phyloP scores from a whole-genome alignment of 2,113 vertebrate species.

The Daphoenositta chrysoptera region DNA sequence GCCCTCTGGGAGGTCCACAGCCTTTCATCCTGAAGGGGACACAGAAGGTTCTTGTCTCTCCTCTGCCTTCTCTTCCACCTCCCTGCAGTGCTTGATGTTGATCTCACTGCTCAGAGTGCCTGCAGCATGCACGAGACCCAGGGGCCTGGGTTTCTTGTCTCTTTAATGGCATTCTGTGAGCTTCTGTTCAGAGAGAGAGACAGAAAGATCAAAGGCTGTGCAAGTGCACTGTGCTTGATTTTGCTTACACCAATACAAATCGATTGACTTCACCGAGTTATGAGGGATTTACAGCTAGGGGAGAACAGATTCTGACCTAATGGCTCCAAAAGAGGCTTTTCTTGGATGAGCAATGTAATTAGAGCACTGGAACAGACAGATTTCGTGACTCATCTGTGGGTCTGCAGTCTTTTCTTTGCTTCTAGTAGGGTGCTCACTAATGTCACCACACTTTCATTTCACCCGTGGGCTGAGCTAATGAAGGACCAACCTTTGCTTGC shows the following conservation, averaged over 20 bases:
- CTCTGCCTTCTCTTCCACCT: background rate
- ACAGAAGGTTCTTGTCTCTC: background rate
- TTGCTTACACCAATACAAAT: conserved; percentile 61
- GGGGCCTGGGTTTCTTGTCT: background rate
- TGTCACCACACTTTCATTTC: conserved; percentile 35
- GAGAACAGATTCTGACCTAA: conserved; percentile 52
- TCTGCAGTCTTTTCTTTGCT: conserved; percentile 38
- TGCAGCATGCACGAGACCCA: background rate
- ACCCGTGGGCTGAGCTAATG: conserved; percentile 10
- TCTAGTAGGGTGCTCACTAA: conserved; percentile 35
- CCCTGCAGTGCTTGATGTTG: background rate
- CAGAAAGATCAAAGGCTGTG: conserved; percentile 39
- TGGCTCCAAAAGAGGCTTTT: conserved; percentile 51
- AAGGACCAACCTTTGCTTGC: conserved; percentile 4
- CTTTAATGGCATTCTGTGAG: conserved; percentile 25
- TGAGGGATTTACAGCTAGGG: conserved; percentile 50
- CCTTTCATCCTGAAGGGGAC: background rate
- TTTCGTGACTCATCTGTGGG: conserved; percentile 52
- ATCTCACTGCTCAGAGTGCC: background rate
- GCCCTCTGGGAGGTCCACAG: background rate
- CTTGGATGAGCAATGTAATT: conserved; percentile 59
- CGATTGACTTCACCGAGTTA: conserved; percentile 47
- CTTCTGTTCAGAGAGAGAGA: background rate
- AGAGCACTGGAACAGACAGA: conserved; percentile 51
- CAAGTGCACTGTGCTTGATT: background rate